Base-by-base conservation (phyloP, 2,888 invertebrate genomes). In the Pristionchus japonicus region DNA sequence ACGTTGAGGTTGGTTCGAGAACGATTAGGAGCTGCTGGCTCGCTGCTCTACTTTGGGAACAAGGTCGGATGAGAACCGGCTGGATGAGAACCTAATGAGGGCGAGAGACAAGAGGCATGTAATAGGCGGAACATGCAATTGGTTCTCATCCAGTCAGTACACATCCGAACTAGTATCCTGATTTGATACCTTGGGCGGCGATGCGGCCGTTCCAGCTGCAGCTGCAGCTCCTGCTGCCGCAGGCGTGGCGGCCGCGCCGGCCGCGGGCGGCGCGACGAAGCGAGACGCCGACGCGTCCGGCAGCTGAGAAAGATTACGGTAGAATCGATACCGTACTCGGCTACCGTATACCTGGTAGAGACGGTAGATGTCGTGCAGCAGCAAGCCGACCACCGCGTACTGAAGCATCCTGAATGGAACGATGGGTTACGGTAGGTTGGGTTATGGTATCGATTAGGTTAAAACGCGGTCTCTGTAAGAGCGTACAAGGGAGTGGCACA, bases 211-310 rank as follows among this genome's bases (percentile, higher is more conserved):
- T 43, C 52, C 82, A 20, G 82, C 82, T 7, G 34, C 82, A 9
- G 52, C 52, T 6, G 49, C n/a, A 13, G 80, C 27, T 1, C 27
- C 49, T 3, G 82, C 27, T 6, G 82, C 31, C 7, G 49, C n/a
- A 0, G 82, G 27, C 4, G 3, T 34, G n/a, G 17, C 52, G 20
- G 82, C 3, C 11, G 82, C 31, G 20, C 52, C 31, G 27, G 80
- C 80, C 23, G 82, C 52, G 2, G 82, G 52, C 23, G 82, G 82
- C 17, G 52, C 34, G 4, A 98, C 98, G 11, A 98, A 97, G 96
- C 98, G 98, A 93, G 98, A 98, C 74, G 98, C 96, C 77, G 98
- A 96, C 0, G 98, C 98, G 95, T 98, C 98, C 0, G 98, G 98
- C 90, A 98, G 95, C 96, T n/a, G n/a, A n/a, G n/a, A n/a, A n/a